Conservation (phyloP, 2,797 vertebrate genomes). For the Melanotaenia trifasciata region DNA sequence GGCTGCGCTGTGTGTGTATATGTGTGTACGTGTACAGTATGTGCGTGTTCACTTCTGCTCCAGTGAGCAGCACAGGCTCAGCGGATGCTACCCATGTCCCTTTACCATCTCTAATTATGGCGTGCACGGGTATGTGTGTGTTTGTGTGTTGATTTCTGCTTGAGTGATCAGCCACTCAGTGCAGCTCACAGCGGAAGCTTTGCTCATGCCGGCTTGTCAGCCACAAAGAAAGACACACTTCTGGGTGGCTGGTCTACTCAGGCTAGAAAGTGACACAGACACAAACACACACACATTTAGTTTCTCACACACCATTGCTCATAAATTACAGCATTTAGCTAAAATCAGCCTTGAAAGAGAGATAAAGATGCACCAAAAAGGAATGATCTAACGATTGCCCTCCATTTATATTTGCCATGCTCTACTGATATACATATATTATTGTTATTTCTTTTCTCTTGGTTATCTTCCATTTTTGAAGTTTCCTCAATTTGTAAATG, state of each 20-base stretch:
- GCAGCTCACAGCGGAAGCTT: constrained; percentile 69
- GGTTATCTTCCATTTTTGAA: neutral
- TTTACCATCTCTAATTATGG: constrained; percentile 60
- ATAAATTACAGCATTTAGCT: constrained; percentile 41
- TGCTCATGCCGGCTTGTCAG: constrained; percentile 64
- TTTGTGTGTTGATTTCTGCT: constrained; percentile 69
- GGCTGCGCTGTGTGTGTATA: constrained; percentile 37
- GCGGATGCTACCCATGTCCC: constrained; percentile 45
- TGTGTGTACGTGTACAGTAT: constrained; percentile 31
- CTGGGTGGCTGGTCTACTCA: constrained; percentile 58
- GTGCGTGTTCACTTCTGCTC: constrained; percentile 62
- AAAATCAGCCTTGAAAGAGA: constrained; percentile 41
- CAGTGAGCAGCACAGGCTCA: constrained; percentile 58
- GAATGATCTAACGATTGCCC: constrained; percentile 30
- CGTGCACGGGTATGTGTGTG: constrained; percentile 38
- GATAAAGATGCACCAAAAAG: constrained; percentile 18
- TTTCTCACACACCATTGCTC: constrained; percentile 22
- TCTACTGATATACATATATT: constrained; percentile 4
- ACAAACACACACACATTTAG: constrained; percentile 21
- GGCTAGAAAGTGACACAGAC: constrained; percentile 34
- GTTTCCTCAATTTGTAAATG: constrained; percentile 1
- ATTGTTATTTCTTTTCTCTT: neutral
- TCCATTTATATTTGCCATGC: constrained; percentile 17
- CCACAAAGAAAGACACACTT: constrained; percentile 68
- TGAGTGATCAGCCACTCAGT: constrained; percentile 63